Evolutionary conservation across 1,140 invertebrate genomes (phyloP).

Genomic region (Calliphora vicina): DNA sequence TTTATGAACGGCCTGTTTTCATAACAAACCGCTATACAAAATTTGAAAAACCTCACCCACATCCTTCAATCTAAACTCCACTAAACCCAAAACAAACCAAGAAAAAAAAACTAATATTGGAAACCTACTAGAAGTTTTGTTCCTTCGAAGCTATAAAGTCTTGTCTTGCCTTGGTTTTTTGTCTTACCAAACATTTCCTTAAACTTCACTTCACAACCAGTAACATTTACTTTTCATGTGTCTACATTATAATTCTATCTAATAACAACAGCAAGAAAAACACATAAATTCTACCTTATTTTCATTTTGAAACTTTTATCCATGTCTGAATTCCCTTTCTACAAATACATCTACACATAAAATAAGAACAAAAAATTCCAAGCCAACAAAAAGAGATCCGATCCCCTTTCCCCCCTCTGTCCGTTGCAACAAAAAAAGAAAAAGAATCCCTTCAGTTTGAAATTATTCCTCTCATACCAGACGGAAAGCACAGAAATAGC

Average conservation of each 20-base stretch:
- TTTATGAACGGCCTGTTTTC: no score
- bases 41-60: no score
- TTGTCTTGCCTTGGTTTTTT: neutral
- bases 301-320: neutral
- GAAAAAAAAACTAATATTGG: no score
- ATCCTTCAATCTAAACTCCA: no score
- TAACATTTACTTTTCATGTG: neutral
- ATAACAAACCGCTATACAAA: no score
- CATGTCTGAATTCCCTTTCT: slow-evolving; percentile 15
- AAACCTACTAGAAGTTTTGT: no score
- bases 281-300: neutral
- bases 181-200: neutral
- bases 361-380: neutral
- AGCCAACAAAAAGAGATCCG: neutral
- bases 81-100: no score
- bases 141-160: no score
- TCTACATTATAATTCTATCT: neutral
- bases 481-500: neutral
- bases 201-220: neutral
- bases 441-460: neutral
- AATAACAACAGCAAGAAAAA: neutral
- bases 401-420: neutral
- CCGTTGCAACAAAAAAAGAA: neutral
- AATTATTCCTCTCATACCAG: neutral
- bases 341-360: neutral